Evolutionary conservation across 2,888 invertebrate species (phyloP).

Genomic region (Drosophila paracracens): DNA sequence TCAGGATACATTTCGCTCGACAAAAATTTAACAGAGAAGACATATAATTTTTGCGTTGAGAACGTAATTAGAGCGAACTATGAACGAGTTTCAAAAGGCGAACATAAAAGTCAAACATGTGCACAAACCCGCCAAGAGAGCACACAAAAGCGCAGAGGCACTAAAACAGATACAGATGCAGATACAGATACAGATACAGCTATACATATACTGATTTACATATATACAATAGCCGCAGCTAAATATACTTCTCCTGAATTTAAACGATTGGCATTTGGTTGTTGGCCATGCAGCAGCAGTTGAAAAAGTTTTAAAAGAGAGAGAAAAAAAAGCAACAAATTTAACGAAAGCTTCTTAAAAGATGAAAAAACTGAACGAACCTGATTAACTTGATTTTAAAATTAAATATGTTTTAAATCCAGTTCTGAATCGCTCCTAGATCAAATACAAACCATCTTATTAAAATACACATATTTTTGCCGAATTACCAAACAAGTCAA

Average conservation of each 20-base stretch:
- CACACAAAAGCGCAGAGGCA: slow-evolving; percentile 15
- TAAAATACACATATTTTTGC: neutral
- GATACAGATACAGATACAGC: slow-evolving; percentile 7
- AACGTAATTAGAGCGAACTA: slow-evolving; percentile 70
- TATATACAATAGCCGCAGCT: slow-evolving; percentile 8
- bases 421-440: neutral
- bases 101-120: slow-evolving; percentile 58
- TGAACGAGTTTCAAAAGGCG: slow-evolving; percentile 64
- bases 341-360: slow-evolving; percentile 54
- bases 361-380: slow-evolving; percentile 13
- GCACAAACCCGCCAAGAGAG: slow-evolving; percentile 33
- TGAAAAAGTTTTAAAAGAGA: slow-evolving; percentile 21
- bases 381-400: neutral
- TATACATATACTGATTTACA: slow-evolving; percentile 11
- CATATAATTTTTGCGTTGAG: slow-evolving; percentile 46
- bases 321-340: slow-evolving; percentile 18
- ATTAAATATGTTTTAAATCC: neutral
- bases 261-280: slow-evolving; percentile 30
- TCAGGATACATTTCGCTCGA: slow-evolving; percentile 38
- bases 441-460: neutral
- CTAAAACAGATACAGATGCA: slow-evolving; percentile 20
- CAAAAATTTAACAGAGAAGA: slow-evolving; percentile 29
- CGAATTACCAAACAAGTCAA: neutral
- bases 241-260: slow-evolving; percentile 49
- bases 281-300: slow-evolving; percentile 35